Base-by-base conservation (phyloP, 2,797 vertebrate species). In the Oreonectes daqikongensis region DNA sequence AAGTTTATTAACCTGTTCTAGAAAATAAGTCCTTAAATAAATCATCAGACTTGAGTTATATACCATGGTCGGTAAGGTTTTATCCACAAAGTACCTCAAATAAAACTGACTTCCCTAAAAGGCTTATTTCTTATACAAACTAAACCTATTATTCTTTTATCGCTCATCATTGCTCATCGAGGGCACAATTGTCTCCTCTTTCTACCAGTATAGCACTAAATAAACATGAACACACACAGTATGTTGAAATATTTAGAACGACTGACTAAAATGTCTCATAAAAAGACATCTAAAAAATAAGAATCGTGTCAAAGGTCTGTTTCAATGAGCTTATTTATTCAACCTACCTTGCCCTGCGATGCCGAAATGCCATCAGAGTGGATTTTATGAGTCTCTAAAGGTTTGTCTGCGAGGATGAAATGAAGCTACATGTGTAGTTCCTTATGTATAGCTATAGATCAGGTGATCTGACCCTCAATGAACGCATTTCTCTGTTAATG, bases 401-500 rank as follows among this genome's bases (percentile, higher is more conserved):
- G 32, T 32, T 2, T 60, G 30, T 26, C 28, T 60, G 57, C 18
- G 15, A 55, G 18, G 15, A 69, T 11, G 17, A 65, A 20, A 15
- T 12, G 20, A 74, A 5, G 48, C n/a, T 8, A n/a, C 4, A 17
- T 57, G 18, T 69, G 22, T 32, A 72, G 46, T 77, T 73, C 70
- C 55, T 69, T n/a, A 35, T 35, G 26, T 1, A 8, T 52, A 55
- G 53, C 26, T 55, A 5, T 6, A 26, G 52, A 5, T 83, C 75
- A 77, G 66, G 50, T 74, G 75, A 81, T 72, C 71, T 38, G 59
- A 26, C 20, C 40, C 6, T 22, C 14, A 15, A 12, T 18, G 12
- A 40, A 17, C 2, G 24, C 0, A 12, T 26, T 55, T 55, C 53
- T 55, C 53, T 14, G 52, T 53, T 53, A 24, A n/a, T 42, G 32